Base-by-base conservation (phyloP, 2,797 vertebrate genomes). In the Bovichtus diacanthus region DNA sequence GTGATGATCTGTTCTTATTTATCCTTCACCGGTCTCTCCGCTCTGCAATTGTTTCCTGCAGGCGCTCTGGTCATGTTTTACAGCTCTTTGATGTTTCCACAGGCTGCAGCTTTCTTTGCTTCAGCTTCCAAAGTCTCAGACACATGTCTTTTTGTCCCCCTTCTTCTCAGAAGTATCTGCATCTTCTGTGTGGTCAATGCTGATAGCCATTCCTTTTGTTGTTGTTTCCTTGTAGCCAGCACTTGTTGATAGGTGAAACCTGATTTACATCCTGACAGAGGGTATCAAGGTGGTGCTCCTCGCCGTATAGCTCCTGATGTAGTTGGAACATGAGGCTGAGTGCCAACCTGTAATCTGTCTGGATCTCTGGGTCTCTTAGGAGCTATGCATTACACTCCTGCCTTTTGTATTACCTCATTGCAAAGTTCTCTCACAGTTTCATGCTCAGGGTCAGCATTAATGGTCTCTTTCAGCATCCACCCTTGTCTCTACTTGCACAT, bases 171-270 rank as follows among this genome's bases (percentile, higher is more conserved):
- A 82, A 46, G 9, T 54, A 56, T 49, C 72, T 74, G 39, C 0
- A 41, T 73, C 36, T 69, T 70, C 60, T 70, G 78, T 36, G 9
- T 53, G 69, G 61, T 79, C 46, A 46, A 64, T 56, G 69, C 72
- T 81, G 67, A 82, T 80, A 82, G 72, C 72, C 72, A 21, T 76
- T 62, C 75, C 69, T 51, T 65, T 43, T 62, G 65, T 76, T 69
- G 70, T 78, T 55, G 72, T 85, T 82, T 82, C 67, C 72, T 69
- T 55, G 27, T 60, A 25, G 46, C 72, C 65, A 50, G 31, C 5
- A 34, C 27, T 63, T 21, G 63, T 29, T 63, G 50, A 78, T 64
- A 38, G 34, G 58, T 75, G 54, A 77, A 66, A 27, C 47, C 54
- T 34, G 55, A 19, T 72, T 61, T 15, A 64, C 74, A 74, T 81